Base-by-base conservation (phyloP, 2,797 vertebrate genomes). In the Spinus pinus region DNA sequence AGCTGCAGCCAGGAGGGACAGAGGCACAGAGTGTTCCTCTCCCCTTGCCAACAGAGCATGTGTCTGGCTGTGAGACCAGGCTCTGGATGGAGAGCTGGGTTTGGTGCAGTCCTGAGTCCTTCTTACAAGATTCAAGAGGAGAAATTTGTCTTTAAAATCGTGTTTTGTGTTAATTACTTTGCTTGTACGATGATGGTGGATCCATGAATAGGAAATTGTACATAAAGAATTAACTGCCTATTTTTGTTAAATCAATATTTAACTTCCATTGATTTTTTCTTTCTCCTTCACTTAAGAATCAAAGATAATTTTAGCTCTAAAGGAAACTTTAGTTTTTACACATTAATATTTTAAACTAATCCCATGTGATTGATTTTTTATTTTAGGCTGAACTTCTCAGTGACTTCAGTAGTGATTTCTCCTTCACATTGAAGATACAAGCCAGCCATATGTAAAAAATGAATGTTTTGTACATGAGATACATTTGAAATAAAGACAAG, bases 171-270 rank as follows among this genome's bases (percentile, higher is more conserved):
- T 89, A 91, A 75, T 91, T 75, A 58, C 22, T 30, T 58, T 80
- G 5, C 33, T 81, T 92, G 15, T 81, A 88, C 82, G 84, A 28
- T 81, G 30, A 33, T 5, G 6, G 35, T 62, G 33, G 16, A 81
- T 81, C 62, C 73, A 18, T 77, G 62, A 78, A 77, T 64, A 47
- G 53, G 65, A 94, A 91, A 46, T 69, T 39, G 23, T 30, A 56
- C 51, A n/a, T 61, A 65, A 83, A 65, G 35, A 31, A 77, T 64
- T 86, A 88, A 37, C n/a, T 84, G 11, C 20, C 8, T 81, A 9
- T 44, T 81, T 93, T 79, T 86, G 22, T 84, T 62, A 70, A 84
- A 92, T 84, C 70, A 58, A 84, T 88, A 83, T 60, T 90, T 93
- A 41, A 81, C 84, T 88, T 75, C 31, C 17, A 41, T 81, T 41